phyloP scores from a whole-genome alignment of 2,888 invertebrate genomes.

The Mesorhabditis belari region DNA sequence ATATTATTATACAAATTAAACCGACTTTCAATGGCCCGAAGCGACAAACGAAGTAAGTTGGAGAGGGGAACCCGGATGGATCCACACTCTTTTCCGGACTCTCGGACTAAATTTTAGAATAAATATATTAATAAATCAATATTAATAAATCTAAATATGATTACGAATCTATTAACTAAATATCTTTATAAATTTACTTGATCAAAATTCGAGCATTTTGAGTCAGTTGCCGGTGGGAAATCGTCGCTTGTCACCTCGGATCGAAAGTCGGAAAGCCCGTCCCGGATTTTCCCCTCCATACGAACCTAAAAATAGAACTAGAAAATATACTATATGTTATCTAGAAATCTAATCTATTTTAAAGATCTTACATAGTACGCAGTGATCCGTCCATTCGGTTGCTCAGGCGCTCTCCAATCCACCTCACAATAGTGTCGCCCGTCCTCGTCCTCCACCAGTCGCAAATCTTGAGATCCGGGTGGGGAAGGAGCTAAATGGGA shows the following conservation, averaged over 20 bases:
- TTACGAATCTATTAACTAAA: no score
- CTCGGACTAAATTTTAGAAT: no score
- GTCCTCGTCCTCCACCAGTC: constrained; percentile 30
- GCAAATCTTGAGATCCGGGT: constrained; percentile 41
- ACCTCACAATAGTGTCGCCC: constrained; percentile 41
- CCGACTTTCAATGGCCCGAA: constrained; percentile 47
- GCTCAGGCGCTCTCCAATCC: constrained; percentile 45
- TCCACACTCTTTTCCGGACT: constrained; percentile 22
- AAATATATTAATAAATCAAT: no score
- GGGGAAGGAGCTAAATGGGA: constrained; percentile 36
- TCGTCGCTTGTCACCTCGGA: constrained; percentile 21
- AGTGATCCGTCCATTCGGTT: constrained; percentile 40
- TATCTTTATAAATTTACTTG: no score
- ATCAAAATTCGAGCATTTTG: constrained; percentile 45
- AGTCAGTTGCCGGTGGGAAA: constrained; percentile 33
- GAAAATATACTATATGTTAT: not conserved
- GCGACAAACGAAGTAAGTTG: constrained; percentile 43
- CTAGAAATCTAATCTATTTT: not conserved
- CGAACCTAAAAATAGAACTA: constrained; percentile 17
- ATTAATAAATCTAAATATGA: no score
- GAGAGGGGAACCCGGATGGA: constrained; percentile 28
- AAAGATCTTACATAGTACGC: constrained; percentile 33
- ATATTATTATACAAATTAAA: no score
- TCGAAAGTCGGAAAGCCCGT: constrained; percentile 20
- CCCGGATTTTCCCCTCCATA: constrained; percentile 35